Conservation (phyloP, 2,113 vertebrate species). For the Montifringilla adamsi region DNA sequence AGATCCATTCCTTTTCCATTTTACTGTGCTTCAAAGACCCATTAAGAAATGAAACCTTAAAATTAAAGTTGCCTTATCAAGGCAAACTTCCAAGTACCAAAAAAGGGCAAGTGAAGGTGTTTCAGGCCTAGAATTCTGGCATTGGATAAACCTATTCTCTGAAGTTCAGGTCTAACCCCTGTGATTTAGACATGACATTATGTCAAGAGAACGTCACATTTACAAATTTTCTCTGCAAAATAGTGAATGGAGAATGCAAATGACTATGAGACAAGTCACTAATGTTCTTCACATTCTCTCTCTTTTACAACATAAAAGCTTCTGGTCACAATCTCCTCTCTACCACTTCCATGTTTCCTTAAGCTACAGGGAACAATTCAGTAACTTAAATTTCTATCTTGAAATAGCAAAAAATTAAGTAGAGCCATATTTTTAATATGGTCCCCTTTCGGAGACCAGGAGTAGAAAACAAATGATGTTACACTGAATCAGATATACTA, state of each 20-base stretch:
- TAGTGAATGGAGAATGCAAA: background rate
- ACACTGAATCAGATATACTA: background rate
- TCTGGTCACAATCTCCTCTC: background rate
- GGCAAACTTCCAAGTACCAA: background rate
- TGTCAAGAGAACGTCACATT: background rate
- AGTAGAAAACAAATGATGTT: background rate
- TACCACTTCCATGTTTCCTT: background rate
- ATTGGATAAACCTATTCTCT: background rate
- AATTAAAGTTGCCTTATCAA: background rate
- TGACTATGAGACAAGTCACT: background rate
- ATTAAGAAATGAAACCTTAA: background rate
- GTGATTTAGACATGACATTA: background rate
- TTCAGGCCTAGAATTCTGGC: background rate
- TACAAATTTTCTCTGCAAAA: background rate
- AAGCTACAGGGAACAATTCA: background rate
- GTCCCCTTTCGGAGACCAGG: background rate
- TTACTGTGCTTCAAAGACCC: background rate
- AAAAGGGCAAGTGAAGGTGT: background rate
- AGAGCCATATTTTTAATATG: background rate
- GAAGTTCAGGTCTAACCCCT: background rate
- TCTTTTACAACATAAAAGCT: fast-evolving
- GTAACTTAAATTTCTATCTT: background rate
- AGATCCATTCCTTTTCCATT: background rate
- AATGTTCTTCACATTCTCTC: background rate
- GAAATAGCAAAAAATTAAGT: background rate